Percentiles rank a stretch among this genome's conserved stretches.
These are phyloP conservation scores for Maccullochella peelii DNA, from an alignment of 2,113 vertebrate genomes.

Conservation along the genomic window DNA sequence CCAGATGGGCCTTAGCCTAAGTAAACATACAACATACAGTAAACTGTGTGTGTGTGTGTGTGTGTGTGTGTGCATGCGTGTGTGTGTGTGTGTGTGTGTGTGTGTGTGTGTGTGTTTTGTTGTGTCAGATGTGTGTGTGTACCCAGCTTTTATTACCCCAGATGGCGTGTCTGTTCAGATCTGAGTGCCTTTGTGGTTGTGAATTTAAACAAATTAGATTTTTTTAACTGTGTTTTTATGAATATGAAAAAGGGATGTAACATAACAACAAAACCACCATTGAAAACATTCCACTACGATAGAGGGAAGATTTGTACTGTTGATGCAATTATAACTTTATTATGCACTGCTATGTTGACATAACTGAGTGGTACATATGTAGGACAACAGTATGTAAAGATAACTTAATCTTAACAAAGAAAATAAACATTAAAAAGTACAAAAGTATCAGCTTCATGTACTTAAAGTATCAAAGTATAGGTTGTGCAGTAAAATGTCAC, in stretches of 20 bases:
- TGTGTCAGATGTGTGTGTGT: neutral
- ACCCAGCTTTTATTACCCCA: constrained; percentile 28
- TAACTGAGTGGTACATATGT: constrained; percentile 10
- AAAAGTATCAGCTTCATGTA: too few species aligned
- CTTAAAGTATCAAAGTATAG: too few species aligned
- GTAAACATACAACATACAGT: constrained; percentile 51
- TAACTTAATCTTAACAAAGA: neutral
- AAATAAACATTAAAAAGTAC: constrained; percentile 10
- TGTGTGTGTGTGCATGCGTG: constrained; percentile 23
- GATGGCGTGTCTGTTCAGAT: constrained; percentile 40
- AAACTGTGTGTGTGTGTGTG: constrained; percentile 25
- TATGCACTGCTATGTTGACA: neutral
- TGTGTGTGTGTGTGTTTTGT: neutral
- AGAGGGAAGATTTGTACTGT: constrained; percentile 9
- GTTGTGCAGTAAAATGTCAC: neutral
- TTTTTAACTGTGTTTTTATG: neutral
- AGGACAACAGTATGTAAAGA: neutral
- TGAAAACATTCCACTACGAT: constrained; percentile 25
- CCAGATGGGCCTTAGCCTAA: constrained; percentile 66
- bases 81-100: constrained; percentile 7
- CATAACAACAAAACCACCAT: constrained; percentile 16
- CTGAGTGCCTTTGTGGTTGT: constrained; percentile 28
- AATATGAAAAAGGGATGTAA: neutral
- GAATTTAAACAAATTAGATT: constrained; percentile 29
- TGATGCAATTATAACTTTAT: constrained; percentile 15